Evolutionary conservation across 2,888 invertebrate species (phyloP).

Genomic region (Ecliptopera silaceata): DNA sequence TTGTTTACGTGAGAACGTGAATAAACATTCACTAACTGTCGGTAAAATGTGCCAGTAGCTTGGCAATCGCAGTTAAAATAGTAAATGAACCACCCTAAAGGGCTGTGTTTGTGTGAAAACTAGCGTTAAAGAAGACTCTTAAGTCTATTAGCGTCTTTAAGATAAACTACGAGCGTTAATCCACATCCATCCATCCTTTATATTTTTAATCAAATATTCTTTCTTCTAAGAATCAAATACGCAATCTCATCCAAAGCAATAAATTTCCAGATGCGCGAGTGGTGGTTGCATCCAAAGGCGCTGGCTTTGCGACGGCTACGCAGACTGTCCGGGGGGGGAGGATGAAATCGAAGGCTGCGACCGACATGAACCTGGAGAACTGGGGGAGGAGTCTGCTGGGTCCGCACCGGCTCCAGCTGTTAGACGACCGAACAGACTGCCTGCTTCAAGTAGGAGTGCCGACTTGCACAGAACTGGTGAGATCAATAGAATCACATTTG

Average conservation of each 20-base stretch:
- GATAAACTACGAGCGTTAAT: too few species aligned
- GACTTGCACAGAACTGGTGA: slow-evolving; percentile 18
- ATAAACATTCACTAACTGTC: too few species aligned
- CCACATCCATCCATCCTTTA: too few species aligned
- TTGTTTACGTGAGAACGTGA: too few species aligned
- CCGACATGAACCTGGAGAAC: slow-evolving; percentile 41
- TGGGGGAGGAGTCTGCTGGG: slow-evolving; percentile 66
- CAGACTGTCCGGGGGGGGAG: slow-evolving; percentile 71
- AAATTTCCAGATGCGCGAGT: slow-evolving; percentile 48
- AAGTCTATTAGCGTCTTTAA: too few species aligned
- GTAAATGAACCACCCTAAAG: too few species aligned
- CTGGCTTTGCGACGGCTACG: slow-evolving; percentile 78
- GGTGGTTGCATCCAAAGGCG: slow-evolving; percentile 68
- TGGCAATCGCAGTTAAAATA: too few species aligned
- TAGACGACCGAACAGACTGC: slow-evolving; percentile 54
- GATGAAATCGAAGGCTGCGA: slow-evolving; percentile 56
- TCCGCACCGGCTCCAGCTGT: slow-evolving; percentile 70
- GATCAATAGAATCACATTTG: too few species aligned
- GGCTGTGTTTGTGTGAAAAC: too few species aligned
- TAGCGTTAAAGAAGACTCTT: too few species aligned
- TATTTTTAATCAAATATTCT: too few species aligned
- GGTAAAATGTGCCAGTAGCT: too few species aligned
- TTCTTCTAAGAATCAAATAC: neutral
- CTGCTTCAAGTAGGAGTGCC: slow-evolving; percentile 22
- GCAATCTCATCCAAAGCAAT: neutral